Evolutionary conservation across 2,113 vertebrate genomes (phyloP), one percentile per base, ranked within the genome.

Genomic region (Lipophrys pholis): DNA sequence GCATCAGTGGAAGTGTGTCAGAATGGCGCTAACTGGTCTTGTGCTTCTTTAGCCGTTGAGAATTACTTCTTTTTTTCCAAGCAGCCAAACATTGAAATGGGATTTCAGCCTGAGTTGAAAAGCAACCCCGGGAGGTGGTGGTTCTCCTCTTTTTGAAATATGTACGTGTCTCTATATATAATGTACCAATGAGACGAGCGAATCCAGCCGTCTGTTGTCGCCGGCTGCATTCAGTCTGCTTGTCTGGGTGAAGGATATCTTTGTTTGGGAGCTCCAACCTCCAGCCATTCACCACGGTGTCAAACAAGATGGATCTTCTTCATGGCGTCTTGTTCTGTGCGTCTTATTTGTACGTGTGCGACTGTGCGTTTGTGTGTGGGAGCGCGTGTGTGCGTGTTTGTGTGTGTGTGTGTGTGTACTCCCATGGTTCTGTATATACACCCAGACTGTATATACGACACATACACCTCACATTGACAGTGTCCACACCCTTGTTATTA

Each of bases 391-490:
- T 36, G 30, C 17, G 21, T 14, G 17, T n/a, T 55, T 66, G 45
- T 45, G 74, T 49, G 71, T 59, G 82, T 36, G 73, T 45, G 84
- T 76, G 84, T 89, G 83, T 81, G 74, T 89, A 40, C 51, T 75
- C 50, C 77, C 91, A 92, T 90, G 87, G 85, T 85, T 72, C 43
- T 73, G 89, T 92, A 92, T 92, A 92, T 93, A 93, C 91, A 91
- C 65, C 51, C 61, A 73, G 62, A 65, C 74, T 93, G 92, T 93
- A 93, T 93, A 92, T 92, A 93, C 87, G 87, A 89, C 82, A 72
- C 91, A 91, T 91, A 84, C 80, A 79, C 86, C 87, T 83, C 83
- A 76, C 84, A 90, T 87, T 76, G 82, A 88, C 76, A 65, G 66
- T 84, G 64, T 87, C 83, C 83, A 64, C 88, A 81, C 73, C 72